Evolutionary conservation across 2,888 invertebrate species (phyloP).

Genomic region (Tachina lurida): DNA sequence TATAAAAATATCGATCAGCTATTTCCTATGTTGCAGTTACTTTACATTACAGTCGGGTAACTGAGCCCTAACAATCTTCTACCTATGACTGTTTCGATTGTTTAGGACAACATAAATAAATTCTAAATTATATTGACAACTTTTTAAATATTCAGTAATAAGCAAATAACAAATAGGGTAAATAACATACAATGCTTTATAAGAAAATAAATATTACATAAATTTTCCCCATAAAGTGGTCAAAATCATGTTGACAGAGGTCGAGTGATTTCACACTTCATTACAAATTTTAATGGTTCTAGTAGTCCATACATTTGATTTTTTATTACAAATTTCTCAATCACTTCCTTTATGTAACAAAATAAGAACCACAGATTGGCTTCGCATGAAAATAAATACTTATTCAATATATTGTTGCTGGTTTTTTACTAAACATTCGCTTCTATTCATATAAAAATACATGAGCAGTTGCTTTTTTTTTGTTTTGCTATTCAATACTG

Average conservation of each 20-base stretch:
- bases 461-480: not conserved
- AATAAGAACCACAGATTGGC: constrained; percentile 38
- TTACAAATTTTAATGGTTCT: constrained; percentile 67
- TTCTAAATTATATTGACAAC: too few relatives aligned
- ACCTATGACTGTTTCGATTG: too few relatives aligned
- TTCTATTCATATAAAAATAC: constrained; percentile 27
- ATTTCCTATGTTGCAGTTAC: too few relatives aligned
- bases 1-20: too few relatives aligned
- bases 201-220: constrained; percentile 41
- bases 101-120: too few relatives aligned
- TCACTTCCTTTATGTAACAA: constrained; percentile 53
- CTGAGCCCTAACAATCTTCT: too few relatives aligned
- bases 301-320: constrained; percentile 43
- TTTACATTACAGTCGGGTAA: too few relatives aligned
- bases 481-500: too few relatives aligned
- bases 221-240: constrained; percentile 64
- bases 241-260: constrained; percentile 57
- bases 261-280: constrained; percentile 68
- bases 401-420: constrained; percentile 1
- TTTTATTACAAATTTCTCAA: constrained; percentile 54
- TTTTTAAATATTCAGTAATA: not conserved
- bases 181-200: too few relatives aligned
- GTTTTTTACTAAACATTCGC: not conserved
- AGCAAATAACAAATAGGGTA: too few relatives aligned
- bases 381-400: not conserved